Conservation (phyloP, 2,113 vertebrate species). For the Donacobius atricapilla region DNA sequence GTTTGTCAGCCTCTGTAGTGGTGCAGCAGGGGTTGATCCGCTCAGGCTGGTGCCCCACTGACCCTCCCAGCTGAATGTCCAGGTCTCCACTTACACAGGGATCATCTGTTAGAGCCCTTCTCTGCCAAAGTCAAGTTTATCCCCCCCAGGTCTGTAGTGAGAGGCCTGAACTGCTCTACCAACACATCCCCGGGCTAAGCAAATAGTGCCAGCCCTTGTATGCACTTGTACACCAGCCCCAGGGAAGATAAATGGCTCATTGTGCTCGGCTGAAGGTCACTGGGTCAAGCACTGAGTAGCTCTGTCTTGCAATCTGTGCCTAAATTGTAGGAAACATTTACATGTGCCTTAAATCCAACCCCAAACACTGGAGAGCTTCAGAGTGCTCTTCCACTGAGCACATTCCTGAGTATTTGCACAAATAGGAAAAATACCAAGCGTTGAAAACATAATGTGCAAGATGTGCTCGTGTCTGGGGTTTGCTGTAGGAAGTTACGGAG, state of each 20-base stretch:
- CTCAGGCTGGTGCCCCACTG: background rate
- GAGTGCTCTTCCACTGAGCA: background rate
- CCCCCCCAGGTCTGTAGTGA: background rate
- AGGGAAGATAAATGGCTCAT: constrained; percentile 20
- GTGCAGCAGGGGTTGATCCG: background rate
- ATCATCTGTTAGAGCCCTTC: background rate
- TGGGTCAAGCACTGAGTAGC: constrained; percentile 19
- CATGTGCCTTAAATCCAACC: background rate
- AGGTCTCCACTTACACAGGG: background rate
- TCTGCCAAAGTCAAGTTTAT: background rate
- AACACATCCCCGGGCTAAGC: background rate
- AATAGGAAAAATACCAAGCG: background rate
- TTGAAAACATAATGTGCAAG: background rate
- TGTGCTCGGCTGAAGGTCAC: constrained; percentile 30
- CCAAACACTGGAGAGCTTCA: background rate
- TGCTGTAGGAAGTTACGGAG: background rate
- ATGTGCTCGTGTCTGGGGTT: background rate
- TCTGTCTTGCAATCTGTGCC: constrained; percentile 9
- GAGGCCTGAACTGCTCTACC: background rate
- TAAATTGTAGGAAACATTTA: constrained; percentile 45
- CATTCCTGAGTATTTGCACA: constrained; percentile 32
- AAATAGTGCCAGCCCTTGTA: background rate
- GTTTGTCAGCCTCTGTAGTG: background rate
- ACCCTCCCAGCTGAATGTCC: background rate
- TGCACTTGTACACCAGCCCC: background rate